phyloP scores from a whole-genome alignment of 2,797 vertebrate species.

The Neopelma chrysocephalum region DNA sequence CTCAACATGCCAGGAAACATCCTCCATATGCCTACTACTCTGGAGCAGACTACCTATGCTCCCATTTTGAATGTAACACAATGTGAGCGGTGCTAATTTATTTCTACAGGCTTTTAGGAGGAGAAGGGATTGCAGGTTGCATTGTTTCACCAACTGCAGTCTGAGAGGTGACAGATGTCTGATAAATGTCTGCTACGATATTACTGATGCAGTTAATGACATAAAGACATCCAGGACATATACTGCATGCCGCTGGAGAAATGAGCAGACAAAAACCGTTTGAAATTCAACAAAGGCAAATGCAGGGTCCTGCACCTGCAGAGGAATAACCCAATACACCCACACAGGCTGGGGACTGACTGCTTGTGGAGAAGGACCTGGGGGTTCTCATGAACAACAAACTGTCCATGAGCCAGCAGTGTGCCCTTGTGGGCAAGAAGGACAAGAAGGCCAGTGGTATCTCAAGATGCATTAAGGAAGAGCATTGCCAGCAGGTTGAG shows the following conservation, averaged over 20 bases:
- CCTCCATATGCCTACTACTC: background rate
- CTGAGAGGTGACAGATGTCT: background rate
- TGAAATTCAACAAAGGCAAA: background rate
- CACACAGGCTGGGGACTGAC: background rate
- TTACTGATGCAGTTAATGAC: background rate
- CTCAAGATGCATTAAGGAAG: background rate
- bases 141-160: background rate
- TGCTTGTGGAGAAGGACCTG: background rate
- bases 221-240: background rate
- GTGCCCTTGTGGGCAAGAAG: background rate
- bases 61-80: fast-evolving
- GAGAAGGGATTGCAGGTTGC: background rate
- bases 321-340: background rate
- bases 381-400: background rate
- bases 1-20: background rate
- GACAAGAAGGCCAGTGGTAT: background rate
- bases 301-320: background rate
- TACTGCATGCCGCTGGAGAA: background rate
- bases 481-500: background rate
- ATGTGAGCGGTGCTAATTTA: background rate
- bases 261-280: fast-evolving
- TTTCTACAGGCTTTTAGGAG: background rate
- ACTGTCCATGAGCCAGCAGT: background rate
- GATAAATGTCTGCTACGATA: background rate
- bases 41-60: background rate